Conservation (phyloP, 2,888 invertebrate species). For the Balanococcus diminutus region DNA sequence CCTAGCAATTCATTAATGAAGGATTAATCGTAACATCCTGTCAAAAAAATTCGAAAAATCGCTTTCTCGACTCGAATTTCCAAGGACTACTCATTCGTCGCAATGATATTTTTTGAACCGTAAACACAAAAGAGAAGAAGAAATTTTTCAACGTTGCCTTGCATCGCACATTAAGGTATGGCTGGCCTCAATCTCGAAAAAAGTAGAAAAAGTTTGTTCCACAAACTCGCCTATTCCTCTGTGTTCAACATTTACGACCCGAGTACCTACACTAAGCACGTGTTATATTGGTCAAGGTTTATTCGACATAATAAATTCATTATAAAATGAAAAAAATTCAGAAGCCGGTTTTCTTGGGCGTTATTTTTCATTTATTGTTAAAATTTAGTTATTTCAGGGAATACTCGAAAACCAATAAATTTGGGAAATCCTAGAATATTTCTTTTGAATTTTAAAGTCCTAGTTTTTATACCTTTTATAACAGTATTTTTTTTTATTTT, state of each 20-base stretch:
- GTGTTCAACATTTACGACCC: not conserved
- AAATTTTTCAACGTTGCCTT: too few relatives aligned
- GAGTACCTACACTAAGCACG: not conserved
- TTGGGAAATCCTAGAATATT: too few relatives aligned
- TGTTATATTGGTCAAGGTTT: conserved; percentile 26
- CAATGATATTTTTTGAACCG: too few relatives aligned
- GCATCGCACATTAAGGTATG: not conserved
- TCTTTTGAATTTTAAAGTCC: too few relatives aligned
- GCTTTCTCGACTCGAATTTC: not conserved
- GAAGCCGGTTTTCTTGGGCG: not conserved
- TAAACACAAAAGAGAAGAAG: not conserved
- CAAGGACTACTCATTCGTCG: not conserved
- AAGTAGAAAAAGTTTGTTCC: not conserved
- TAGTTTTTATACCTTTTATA: too few relatives aligned
- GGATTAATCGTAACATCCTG: not conserved
- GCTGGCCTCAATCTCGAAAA: not conserved
- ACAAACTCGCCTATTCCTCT: not conserved
- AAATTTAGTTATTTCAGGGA: not conserved
- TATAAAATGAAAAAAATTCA: not conserved
- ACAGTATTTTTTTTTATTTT: too few relatives aligned
- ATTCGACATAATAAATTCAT: not conserved
- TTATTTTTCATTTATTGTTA: not conserved
- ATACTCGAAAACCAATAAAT: not conserved
- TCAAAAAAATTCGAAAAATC: not conserved
- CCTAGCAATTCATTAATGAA: not conserved